phyloP scores from a whole-genome alignment of 2,113 vertebrate species.

The Podarcis muralis region DNA sequence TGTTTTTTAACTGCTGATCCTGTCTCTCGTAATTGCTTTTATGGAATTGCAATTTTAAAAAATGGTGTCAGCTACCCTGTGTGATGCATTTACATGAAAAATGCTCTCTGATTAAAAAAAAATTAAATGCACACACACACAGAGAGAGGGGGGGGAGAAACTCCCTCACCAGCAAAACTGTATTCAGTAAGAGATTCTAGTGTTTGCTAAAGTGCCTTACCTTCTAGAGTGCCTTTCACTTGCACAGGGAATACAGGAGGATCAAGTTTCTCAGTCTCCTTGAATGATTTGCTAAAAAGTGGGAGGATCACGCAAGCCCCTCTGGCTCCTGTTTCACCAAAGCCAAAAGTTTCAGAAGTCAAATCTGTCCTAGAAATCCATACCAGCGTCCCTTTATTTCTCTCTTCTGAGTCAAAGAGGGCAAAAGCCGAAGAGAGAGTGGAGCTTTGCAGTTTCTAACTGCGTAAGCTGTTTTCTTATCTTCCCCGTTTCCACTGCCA shows the following conservation, averaged over 20 bases:
- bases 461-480: no score
- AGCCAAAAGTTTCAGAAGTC: not conserved
- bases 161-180: not conserved
- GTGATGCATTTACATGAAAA: no score
- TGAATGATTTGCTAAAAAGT: not conserved
- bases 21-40: no score
- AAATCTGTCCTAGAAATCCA: no score
- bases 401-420: not conserved
- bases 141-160: not conserved
- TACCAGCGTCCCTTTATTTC: not conserved
- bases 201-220: constrained; percentile 44
- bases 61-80: no score
- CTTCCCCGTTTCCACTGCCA: no score
- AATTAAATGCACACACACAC: not conserved
- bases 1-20: no score
- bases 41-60: no score
- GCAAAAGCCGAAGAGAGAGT: not conserved
- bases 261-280: not conserved
- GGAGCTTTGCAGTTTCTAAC: not conserved
- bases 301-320: not conserved
- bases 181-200: not conserved
- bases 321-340: not conserved
- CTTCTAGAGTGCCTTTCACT: constrained; percentile 52
- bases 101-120: no score
- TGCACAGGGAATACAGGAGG: not conserved